Base-by-base conservation (phyloP, 2,113 vertebrate genomes). In the Pionites leucogaster region DNA sequence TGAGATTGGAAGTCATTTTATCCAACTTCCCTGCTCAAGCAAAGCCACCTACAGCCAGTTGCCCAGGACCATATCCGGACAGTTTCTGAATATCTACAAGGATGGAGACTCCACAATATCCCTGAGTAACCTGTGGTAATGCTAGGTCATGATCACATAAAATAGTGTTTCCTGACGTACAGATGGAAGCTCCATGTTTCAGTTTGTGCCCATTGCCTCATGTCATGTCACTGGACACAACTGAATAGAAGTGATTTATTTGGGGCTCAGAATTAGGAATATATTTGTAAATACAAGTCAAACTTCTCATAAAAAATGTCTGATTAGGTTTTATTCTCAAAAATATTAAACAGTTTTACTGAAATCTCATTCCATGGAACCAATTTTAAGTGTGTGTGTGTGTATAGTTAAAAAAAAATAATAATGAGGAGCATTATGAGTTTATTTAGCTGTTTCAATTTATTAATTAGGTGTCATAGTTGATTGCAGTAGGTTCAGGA, bases 391-490 rank as follows among this genome's bases (percentile, higher is more conserved):
- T 31, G 42, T 25, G 20, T 24, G 12, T 8, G 50, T 2, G 8
- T 5, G 29, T 14, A 72, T 28, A 86, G 37, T 81, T 78, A 55
- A 70, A 85, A 53, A 53, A 60, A 75, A 74, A 87, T 22, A 22
- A 76, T 44, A 82, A 82, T 44, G 20, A 92, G 37, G 49, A 83
- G 80, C 23, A 86, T 89, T 90, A 71, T 55, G 70, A 90, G 59
- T 76, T 95, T 88, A 88, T 82, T 95, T 53, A 91, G 37, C 67
- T 85, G 42, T 62, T 95, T 90, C 82, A 62, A 15, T 72, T 92
- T 85, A 76, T 94, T 96, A 94, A 95, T 95, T 97, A 88, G 57
- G 28, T 92, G 78, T 96, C 90, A 95, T 82, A 94, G 63, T 41
- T 95, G 78, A 90, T 72, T 93, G 85, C 78, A 85, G 35, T 27